Conservation (phyloP, 2,113 vertebrate species). For the Montifringilla adamsi region DNA sequence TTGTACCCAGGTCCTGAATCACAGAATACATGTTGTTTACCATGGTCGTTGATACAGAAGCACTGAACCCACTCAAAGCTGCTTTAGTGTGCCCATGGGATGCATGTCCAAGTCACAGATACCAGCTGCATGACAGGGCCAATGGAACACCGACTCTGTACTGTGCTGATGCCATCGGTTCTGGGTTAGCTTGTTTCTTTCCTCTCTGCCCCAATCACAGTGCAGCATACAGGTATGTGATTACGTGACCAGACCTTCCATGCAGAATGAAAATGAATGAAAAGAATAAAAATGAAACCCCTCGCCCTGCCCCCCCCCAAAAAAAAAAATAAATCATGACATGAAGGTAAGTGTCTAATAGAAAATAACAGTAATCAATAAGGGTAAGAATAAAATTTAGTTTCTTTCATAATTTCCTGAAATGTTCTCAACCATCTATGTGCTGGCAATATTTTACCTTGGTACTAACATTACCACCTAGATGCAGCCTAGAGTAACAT, state of each 20-base stretch:
- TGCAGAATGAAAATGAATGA: not conserved
- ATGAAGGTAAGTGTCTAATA: not conserved
- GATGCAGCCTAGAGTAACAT: not conserved
- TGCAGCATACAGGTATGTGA: not conserved
- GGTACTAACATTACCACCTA: not conserved
- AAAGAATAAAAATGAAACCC: not conserved
- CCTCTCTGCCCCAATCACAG: rapidly evolving
- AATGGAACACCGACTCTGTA: not conserved
- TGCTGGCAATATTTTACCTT: not conserved
- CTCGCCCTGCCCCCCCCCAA: no score
- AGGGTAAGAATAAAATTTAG: not conserved
- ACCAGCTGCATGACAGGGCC: not conserved
- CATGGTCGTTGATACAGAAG: not conserved
- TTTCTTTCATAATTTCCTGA: not conserved
- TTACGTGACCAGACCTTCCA: not conserved
- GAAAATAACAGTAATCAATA: not conserved
- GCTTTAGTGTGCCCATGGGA: not conserved
- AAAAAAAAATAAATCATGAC: not conserved
- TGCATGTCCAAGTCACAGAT: not conserved
- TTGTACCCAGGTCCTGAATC: not conserved
- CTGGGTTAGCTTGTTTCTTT: not conserved
- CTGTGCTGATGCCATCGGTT: rapidly evolving
- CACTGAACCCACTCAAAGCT: not conserved
- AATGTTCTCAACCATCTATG: not conserved
- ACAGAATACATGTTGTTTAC: not conserved